Evolutionary conservation across 2,888 invertebrate species (phyloP).

Genomic region (Criorhina ranunculi): DNA sequence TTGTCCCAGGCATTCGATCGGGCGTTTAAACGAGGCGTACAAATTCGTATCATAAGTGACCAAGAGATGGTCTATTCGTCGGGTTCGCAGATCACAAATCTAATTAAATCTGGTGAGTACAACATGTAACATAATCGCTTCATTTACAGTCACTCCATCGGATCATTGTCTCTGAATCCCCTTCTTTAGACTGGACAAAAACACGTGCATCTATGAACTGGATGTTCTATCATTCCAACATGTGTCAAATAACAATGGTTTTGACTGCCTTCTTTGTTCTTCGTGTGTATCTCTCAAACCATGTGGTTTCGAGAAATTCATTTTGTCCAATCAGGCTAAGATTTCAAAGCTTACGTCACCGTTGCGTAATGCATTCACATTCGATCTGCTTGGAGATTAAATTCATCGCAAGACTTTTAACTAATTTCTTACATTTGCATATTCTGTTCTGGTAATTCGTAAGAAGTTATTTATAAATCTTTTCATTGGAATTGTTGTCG

Average conservation of each 20-base stretch:
- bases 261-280: not conserved
- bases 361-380: constrained; percentile 70
- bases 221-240: not conserved
- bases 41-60: constrained; percentile 81
- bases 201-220: constrained; percentile 35
- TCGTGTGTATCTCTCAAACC: not conserved
- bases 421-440: not conserved
- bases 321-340: constrained; percentile 3
- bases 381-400: constrained; percentile 58
- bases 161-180: not conserved
- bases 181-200: not conserved
- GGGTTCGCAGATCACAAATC: constrained; percentile 42
- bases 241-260: constrained; percentile 17
- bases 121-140: not conserved
- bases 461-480: constrained; percentile 23
- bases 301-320: constrained; percentile 24
- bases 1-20: constrained; percentile 78
- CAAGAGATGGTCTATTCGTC: constrained; percentile 79
- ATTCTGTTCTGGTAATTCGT: not conserved
- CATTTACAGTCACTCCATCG: not conserved
- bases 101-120: constrained; percentile 59
- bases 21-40: constrained; percentile 80
- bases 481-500: not conserved
- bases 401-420: constrained; percentile 1
- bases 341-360: constrained; percentile 64